Evolutionary conservation across 2,888 invertebrate species (phyloP), one percentile per base, ranked within the genome.

Genomic region (Drosophila atripex): DNA sequence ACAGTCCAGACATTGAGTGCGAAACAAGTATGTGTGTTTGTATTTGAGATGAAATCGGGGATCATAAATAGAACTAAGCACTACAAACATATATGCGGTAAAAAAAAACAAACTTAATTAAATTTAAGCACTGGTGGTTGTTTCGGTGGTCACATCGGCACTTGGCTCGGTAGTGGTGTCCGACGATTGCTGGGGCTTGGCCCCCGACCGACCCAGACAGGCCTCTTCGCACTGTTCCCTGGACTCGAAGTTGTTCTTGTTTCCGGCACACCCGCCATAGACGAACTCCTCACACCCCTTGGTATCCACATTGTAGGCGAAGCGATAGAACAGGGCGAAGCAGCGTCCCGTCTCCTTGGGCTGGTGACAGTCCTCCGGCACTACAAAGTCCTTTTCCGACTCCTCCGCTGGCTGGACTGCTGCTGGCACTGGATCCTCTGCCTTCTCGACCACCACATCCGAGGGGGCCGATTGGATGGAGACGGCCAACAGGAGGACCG

Each of bases 231-330:
- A 96, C 63, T 94, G 94, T 14, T 94, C 93, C 49, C 92, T 91
- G 1, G 93, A 93, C 51, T 94, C 92, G 89, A 97, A 97, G 88
- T 95, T 95, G 89, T 97, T 97, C 75, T 93, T 93, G 88, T 96
- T 97, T n/a, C 96, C 96, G 52, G 95, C 92, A 78, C 95, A 95
- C 7, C 95, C 95, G 11, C 96, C 95, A 89, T 95, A 97, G 55
- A 93, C 92, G 90, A 97, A 97, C 52, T 95, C 93, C 50, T 94
- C 92, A 89, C 97, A 97, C 89, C 93, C 46, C 1, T 79, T 64
- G 11, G 68, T 88, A 16, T 90, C 90, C 71, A 89, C 72, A 73
- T 89, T 89, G 77, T 78, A 90, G 64, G 89, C 89, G 41, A 57
- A 90, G 45, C 89, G 89, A 71, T 88, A 79, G 76, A 90, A 89